These are phyloP conservation scores for Steatocranus sp. DNA, from an alignment of 2,797 vertebrate species.

Conservation along the genomic window DNA sequence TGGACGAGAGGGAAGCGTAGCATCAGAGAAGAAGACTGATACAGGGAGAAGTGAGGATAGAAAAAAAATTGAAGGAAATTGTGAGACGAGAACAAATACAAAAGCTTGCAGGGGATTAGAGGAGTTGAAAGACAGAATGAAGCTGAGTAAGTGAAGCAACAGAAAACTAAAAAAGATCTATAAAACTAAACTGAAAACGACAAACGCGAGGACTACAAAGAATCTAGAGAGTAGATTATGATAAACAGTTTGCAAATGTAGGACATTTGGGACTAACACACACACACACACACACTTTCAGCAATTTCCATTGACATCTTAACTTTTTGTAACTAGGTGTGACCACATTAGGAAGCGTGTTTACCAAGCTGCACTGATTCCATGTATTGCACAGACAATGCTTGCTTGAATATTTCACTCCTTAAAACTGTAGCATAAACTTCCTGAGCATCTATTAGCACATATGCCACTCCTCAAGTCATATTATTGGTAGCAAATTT, in stretches of 20 bases:
- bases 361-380: not conserved
- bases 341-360: not conserved
- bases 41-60: not conserved
- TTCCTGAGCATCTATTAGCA: not conserved
- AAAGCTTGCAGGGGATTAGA: not conserved
- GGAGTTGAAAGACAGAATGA: not conserved
- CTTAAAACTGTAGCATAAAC: not conserved
- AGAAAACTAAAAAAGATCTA: not conserved
- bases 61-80: slow-evolving; percentile 17
- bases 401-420: not conserved
- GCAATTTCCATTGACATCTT: not conserved
- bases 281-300: not conserved
- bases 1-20: slow-evolving; percentile 12
- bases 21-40: slow-evolving; percentile 9
- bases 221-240: not conserved
- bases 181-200: not conserved
- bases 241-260: not conserved
- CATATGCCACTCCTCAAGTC: not conserved
- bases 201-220: not conserved
- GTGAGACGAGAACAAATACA: slow-evolving; percentile 20
- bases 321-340: not conserved
- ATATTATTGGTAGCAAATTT: not conserved
- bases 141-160: not conserved
- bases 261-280: not conserved
- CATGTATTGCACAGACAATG: not conserved